phyloP scores from a whole-genome alignment of 2,888 invertebrate species.

The Stenichneumon culpator region DNA sequence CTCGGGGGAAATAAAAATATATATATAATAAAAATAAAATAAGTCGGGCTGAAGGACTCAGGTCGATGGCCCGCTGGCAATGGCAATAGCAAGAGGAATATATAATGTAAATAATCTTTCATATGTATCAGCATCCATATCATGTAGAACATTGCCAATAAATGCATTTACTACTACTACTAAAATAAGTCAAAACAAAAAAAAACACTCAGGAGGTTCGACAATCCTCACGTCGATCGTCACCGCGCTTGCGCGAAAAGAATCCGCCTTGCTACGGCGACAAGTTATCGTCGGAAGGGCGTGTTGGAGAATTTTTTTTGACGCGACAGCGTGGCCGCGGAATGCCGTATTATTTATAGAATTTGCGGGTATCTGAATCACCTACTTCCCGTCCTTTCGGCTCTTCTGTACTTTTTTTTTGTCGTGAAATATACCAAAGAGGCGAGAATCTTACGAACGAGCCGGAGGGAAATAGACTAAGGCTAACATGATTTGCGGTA shows the following conservation, averaged over 20 bases:
- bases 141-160: too few species aligned
- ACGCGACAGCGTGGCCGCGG: background rate
- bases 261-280: too few species aligned
- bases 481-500: background rate
- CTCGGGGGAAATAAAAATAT: background rate
- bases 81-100: too few species aligned
- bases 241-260: too few species aligned
- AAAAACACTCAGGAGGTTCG: background rate
- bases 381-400: background rate
- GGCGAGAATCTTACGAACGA: background rate
- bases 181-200: background rate
- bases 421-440: background rate
- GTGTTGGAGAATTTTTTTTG: background rate
- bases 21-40: too few species aligned
- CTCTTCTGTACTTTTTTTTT: background rate
- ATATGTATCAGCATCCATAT: too few species aligned
- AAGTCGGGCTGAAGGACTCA: too few species aligned
- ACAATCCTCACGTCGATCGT: background rate
- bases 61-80: too few species aligned
- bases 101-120: too few species aligned
- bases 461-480: background rate
- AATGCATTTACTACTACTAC: too few species aligned
- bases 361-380: background rate
- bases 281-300: too few species aligned
- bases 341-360: constrained; percentile 1